Evolutionary conservation across 2,888 invertebrate genomes (phyloP), one percentile per base, ranked within the genome.

Genomic region (Tenthredo notha): DNA sequence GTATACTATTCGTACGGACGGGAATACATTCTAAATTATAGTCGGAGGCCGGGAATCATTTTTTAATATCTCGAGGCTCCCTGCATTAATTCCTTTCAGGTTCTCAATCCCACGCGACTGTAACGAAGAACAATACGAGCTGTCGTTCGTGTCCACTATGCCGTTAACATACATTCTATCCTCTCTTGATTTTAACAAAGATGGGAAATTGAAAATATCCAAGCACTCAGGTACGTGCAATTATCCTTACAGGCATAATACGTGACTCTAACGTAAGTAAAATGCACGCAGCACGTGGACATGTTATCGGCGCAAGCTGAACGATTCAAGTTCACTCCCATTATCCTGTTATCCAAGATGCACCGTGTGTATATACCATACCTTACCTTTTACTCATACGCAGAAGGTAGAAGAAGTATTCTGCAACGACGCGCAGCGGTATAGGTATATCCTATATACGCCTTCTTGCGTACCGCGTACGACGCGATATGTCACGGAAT

Each of bases 101-200:
- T 75, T 75, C 75, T 50, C 75, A 29, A 47, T 50, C 75, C 75
- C 75, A 75, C 75, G 75, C 75, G 50, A 75, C 37, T 40, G 9
- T 72, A 72, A 40, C 37, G 21, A 7, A 40, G 40, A 40, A 65
- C 72, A 72, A 72, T 40, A 40, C 7, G 7, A 18, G 18, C 18
- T 25, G 33, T 37, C 40, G 40, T n/a, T 72, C 70, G 70, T 33
- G 70, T n/a, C 40, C 40, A 21, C 37, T 25, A 40, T 10, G 18
- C 72, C n/a, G 37, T 40, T 6, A 72, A 72, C 40, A 25, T 1
- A 18, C 5, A 15, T 65, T 15, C 29, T 10, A 10, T 4, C 29
- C 29, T 65, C 65, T 65, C 65, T 65, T 5, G 15, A 65, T 33
- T 65, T 65, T 29, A 12, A 29, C 65, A 29, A 15, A 21, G 9